A percentile compares a stretch with the other conserved stretches of the same genome.
Conservation (phyloP, 2,113 vertebrate species). For the Accipiter virgatus region DNA sequence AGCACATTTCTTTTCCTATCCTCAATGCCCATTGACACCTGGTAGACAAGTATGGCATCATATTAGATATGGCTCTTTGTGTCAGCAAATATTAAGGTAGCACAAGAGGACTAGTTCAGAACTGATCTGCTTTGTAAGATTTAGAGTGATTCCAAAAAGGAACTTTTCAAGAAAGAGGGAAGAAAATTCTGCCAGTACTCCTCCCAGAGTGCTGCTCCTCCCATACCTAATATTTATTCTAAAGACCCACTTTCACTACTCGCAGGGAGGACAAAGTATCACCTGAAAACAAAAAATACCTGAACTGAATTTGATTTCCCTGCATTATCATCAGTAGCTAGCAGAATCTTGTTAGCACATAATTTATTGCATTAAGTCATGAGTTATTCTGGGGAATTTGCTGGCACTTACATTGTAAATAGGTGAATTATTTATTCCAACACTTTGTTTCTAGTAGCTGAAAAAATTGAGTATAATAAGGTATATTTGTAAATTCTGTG, state of each 20-base stretch:
- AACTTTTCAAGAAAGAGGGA: not conserved
- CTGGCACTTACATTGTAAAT: not conserved
- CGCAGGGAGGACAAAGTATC: not conserved
- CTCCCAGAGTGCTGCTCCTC: not conserved
- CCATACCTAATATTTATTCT: not conserved
- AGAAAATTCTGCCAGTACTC: not conserved
- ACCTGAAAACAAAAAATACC: not conserved
- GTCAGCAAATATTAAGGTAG: not conserved
- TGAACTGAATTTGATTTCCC: not conserved
- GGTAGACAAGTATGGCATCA: not conserved
- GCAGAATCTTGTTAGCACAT: not conserved
- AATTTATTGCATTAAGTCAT: not conserved
- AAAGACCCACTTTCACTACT: not conserved
- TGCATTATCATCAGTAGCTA: not conserved
- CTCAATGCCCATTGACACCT: not conserved
- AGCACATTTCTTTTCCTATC: not conserved
- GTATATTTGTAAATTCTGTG: slow-evolving; percentile 13
- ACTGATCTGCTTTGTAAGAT: not conserved
- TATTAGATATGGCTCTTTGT: not conserved
- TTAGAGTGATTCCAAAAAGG: not conserved
- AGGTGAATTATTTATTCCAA: slow-evolving; percentile 11
- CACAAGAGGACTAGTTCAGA: not conserved
- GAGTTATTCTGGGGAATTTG: not conserved
- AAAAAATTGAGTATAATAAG: not conserved
- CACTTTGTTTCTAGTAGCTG: not conserved